Base-by-base conservation (phyloP, 1,140 invertebrate species). In the Wiebesia pumilae region DNA sequence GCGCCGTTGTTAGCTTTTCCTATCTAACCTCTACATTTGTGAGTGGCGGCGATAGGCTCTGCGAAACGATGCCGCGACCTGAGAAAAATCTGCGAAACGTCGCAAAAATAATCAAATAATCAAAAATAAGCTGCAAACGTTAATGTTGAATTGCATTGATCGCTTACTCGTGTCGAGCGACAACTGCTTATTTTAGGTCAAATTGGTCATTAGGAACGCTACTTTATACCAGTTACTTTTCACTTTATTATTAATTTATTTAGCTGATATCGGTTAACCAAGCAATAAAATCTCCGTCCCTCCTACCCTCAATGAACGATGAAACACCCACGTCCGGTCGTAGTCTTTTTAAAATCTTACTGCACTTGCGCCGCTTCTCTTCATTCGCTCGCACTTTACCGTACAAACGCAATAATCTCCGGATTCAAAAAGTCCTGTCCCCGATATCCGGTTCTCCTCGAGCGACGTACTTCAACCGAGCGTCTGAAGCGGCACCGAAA, bases 241-340 rank as follows among this genome's bases (percentile, higher is more conserved):
- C 71, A 75, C 14, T 16, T 43, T 43, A 75, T 71, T 43, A 75
- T 75, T 75, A 75, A 75, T 43, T 40, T 43, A 71, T 71, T 71
- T 75, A 33, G 71, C 19, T 43, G 14, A n/a, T 16, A 24, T 10
- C 6, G 1, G 38, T 10, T 43, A 43, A 43, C n/a, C 12, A 19
- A 75, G 71, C 38, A n/a, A 27, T 75, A 19, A 27, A 14, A 43
- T 75, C 38, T 75, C 38, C 71, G 9, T 0, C 33, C 33, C 67
- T 38, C 9, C 30, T n/a, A 14, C 38, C 24, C 71, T 1, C 38
- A 43, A 27, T 75, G 38, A 33, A 43, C 43, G 71, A 43, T 21
- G 71, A 75, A n/a, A 75, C 40, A 27, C 21, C 71, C 38, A 75
- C 71, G 71, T 75, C 71, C 40, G 71, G 38, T 75, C 27, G 10